Percentiles rank a stretch among this genome's conserved stretches.
Conservation (phyloP, 1,140 invertebrate genomes). For the Spodoptera litura region DNA sequence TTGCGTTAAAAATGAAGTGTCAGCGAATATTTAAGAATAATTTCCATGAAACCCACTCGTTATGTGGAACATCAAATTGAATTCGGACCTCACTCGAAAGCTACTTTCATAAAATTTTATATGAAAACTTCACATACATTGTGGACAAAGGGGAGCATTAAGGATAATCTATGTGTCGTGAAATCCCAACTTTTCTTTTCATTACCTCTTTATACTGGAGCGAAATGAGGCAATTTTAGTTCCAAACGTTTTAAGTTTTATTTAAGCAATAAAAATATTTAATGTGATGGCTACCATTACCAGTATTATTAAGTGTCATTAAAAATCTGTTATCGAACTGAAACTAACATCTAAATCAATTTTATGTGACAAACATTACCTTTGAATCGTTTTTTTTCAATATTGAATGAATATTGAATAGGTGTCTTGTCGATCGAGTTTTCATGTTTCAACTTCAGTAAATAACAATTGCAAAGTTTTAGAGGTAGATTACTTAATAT, state of each 20-base stretch:
- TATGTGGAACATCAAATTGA: conserved; percentile 45
- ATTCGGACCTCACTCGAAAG: conserved; percentile 50
- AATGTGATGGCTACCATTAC: neutral
- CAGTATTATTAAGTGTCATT: neutral
- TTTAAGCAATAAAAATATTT: conserved; percentile 62
- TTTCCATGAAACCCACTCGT: conserved; percentile 23
- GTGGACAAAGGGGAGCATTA: conserved; percentile 71
- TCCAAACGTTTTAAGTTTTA: conserved; percentile 65
- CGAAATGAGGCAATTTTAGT: conserved; percentile 71
- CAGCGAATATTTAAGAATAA: conserved; percentile 3
- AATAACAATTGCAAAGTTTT: too few relatives aligned
- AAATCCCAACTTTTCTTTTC: conserved; percentile 74
- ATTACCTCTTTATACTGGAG: conserved; percentile 65
- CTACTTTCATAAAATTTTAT: conserved; percentile 62
- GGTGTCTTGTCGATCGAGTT: too few relatives aligned
- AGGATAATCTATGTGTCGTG: conserved; percentile 76
- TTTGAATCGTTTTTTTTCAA: neutral
- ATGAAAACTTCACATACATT: conserved; percentile 61
- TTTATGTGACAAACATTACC: neutral
- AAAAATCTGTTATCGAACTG: neutral
- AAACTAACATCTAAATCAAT: neutral
- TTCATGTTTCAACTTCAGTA: too few relatives aligned
- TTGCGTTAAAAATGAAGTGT: conserved; percentile 8
- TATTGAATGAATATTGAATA: neutral
- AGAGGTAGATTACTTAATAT: too few relatives aligned